Evolutionary conservation across 2,113 vertebrate species (phyloP).

Genomic region (Halcyon malimbica): DNA sequence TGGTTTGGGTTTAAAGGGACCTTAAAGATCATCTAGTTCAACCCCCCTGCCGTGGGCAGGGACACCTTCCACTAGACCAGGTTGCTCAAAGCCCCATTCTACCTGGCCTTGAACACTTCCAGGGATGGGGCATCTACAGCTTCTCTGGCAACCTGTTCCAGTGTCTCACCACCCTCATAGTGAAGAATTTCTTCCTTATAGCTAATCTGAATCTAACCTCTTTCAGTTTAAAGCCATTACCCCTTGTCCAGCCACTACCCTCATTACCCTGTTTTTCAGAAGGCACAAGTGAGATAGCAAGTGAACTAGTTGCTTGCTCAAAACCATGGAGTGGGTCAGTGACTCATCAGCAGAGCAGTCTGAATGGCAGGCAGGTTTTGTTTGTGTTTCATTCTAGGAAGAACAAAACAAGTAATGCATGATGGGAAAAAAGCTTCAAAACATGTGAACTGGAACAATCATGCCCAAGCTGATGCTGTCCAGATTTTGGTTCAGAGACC

Average conservation of each 20-base stretch:
- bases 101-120: background rate
- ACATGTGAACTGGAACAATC: background rate
- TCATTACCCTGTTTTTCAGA: background rate
- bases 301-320: background rate
- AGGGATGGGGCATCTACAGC: background rate
- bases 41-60: background rate
- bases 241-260: background rate
- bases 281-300: background rate
- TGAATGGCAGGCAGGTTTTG: background rate
- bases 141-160: background rate
- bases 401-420: background rate
- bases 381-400: slow-evolving; percentile 1
- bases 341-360: background rate
- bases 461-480: background rate
- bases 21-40: background rate
- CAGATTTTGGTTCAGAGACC: background rate
- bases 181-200: background rate
- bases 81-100: background rate
- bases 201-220: background rate
- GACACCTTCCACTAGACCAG: background rate
- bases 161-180: background rate
- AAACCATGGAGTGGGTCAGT: background rate
- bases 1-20: background rate
- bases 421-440: background rate
- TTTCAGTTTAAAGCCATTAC: background rate